Base-by-base conservation (phyloP, 2,797 vertebrate genomes). In the Channallabes apus region DNA sequence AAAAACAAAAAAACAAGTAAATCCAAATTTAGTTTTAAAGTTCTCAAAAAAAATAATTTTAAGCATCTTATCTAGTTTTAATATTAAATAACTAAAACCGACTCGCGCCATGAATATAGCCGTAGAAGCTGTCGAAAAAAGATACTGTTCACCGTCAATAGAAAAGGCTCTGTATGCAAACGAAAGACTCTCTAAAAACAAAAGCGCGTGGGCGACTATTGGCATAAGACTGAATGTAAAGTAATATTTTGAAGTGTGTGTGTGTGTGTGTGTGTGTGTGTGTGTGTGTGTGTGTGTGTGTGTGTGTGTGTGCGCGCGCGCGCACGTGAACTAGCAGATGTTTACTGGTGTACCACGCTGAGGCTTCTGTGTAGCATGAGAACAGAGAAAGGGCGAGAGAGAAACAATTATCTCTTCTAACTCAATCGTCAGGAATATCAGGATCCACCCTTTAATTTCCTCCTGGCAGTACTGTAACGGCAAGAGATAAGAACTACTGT, bases 261-360 rank as follows among this genome's bases (percentile, higher is more conserved):
- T 92, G 88, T 62, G 79, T 54, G 54, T 22, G n/a, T n/a, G 75
- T 85, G 41, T 85, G 87, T 89, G 91, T 92, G 88, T 62, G 79
- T 54, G 54, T 22, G 75, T 85, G 41, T 85, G 87, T 89, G 91
- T 92, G 88, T 62, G 79, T 54, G 54, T 22, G 75, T 85, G 41
- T 85, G 87, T 89, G 91, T 92, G 88, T 62, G 79, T 54, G 54
- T 22, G 54, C n/a, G n/a, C n/a, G n/a, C n/a, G n/a, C n/a, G n/a
- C n/a, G 69, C 75, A 24, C 27, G 69, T 62, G 58, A 82, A 56
- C 1, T 22, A 27, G 58, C 59, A 75, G 69, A 76, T 82, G 69
- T 27, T 71, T 38, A 51, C 58, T 81, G 54, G 32, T 86, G 4
- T 58, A 77, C 14, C 56, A 59, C 5, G 32, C 61, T 32, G 9